Percentiles rank a stretch among this genome's conserved stretches.
Evolutionary conservation across 2,888 invertebrate species (phyloP).

Genomic region (Thalpophila matura): DNA sequence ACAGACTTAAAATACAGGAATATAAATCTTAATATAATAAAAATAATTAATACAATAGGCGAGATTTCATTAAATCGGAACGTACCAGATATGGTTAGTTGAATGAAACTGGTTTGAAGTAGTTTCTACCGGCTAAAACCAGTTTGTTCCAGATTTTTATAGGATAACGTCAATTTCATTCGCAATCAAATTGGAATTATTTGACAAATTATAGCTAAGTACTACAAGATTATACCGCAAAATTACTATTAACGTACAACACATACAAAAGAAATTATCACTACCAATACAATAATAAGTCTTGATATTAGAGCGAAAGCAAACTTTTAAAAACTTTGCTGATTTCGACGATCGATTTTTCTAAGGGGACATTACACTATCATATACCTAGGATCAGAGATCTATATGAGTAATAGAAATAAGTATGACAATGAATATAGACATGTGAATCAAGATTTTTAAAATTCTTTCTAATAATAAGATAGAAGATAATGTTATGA

Average conservation of each 20-base stretch:
- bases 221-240: slow-evolving; percentile 10
- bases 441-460: too few relatives aligned
- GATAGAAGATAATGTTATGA: too few relatives aligned
- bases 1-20: slow-evolving; percentile 53
- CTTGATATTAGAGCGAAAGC: slow-evolving; percentile 24
- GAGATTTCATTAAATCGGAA: slow-evolving; percentile 39
- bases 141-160: slow-evolving; percentile 23
- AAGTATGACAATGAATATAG: too few relatives aligned
- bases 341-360: slow-evolving; percentile 22
- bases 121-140: not conserved
- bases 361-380: too few relatives aligned
- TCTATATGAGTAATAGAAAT: too few relatives aligned
- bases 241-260: not conserved
- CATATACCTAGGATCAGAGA: too few relatives aligned
- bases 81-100: not conserved
- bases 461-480: too few relatives aligned
- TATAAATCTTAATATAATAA: slow-evolving; percentile 41
- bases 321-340: slow-evolving; percentile 33
- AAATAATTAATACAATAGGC: slow-evolving; percentile 21
- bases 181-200: slow-evolving; percentile 19
- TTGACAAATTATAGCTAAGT: slow-evolving; percentile 32
- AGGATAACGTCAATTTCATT: slow-evolving; percentile 21
- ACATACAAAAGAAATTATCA: slow-evolving; percentile 20
- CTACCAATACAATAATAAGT: slow-evolving; percentile 29
- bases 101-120: slow-evolving; percentile 8